Base-by-base conservation (phyloP, 2,888 invertebrate species). In the Balanococcus diminutus region DNA sequence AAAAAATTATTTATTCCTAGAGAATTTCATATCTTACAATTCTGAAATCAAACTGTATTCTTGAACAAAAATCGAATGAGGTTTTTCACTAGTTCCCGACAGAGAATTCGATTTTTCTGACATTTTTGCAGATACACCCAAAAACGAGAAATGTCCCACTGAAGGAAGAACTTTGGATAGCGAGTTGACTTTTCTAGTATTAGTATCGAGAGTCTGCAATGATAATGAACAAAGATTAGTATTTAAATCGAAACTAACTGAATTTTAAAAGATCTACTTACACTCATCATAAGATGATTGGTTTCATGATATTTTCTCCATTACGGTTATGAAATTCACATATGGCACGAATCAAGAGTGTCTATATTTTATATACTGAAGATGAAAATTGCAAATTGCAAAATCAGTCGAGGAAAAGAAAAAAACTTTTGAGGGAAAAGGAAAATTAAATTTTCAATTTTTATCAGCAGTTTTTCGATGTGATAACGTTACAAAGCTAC, bases 11-110 rank as follows among this genome's bases (percentile, higher is more conserved):
- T n/a, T n/a, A 4, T n/a, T 6, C 42, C 1, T 42, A n/a, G n/a
- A 31, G 6, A 16, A 8, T 56, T n/a, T 16, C 19, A 36, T 42
- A 14, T 85, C 95, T 93, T 93, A 97, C 97, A 96, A 98, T 91
- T 98, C 97, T 3, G 96, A 96, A 90, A 97, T 93, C 88, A 97
- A 94, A 88, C 95, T 94, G 89, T 97, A 97, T 90, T 98, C 97
- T 90, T 96, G 95, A 89, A 96, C 94, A 89, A 95, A 95, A 42
- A 51, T 19, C 19, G 85, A 79, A 32, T 85, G 75, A 14, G 79
- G 46, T 28, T 42, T 46, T 19, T 79, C 72, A 1, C 11, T 25
- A 28, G 28, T 11, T 14, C 39, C 46, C 16, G 84, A 22, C 14
- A 46, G 9, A 39, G 84, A 84, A 72, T 39, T 72, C 8, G 84